Percentiles rank a stretch among this genome's conserved stretches.
phyloP scores from a whole-genome alignment of 2,113 vertebrate species.

The Murina feae region DNA sequence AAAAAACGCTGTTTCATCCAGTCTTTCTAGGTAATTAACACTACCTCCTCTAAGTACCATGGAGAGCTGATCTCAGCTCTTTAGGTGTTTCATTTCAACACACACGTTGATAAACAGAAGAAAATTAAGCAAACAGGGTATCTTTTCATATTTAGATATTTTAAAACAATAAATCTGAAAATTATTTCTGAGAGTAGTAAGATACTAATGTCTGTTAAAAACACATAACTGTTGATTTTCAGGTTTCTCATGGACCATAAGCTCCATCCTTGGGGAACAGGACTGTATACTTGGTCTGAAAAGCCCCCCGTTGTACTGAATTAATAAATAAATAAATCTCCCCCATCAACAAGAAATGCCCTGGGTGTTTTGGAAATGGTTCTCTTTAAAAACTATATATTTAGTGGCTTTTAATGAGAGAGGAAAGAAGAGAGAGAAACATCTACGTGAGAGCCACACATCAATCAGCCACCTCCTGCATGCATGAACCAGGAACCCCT shows the following conservation, averaged over 20 bases:
- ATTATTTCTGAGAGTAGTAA: conserved; percentile 39
- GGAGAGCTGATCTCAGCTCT: neutral
- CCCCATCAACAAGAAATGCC: neutral
- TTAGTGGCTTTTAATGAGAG: no score
- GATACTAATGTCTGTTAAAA: neutral
- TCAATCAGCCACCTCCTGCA: no score
- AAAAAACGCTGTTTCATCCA: neutral
- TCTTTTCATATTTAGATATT: conserved; percentile 18
- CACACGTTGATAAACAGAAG: neutral
- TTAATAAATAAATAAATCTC: neutral
- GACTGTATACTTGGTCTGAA: neutral
- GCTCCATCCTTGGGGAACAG: neutral
- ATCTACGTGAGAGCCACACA: no score
- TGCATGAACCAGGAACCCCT: no score
- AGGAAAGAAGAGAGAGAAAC: no score
- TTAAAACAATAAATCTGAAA: conserved; percentile 35
- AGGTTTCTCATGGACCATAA: neutral
- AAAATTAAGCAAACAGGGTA: neutral
- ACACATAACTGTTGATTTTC: conserved; percentile 13
- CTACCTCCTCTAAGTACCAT: neutral
- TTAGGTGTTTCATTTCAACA: neutral
- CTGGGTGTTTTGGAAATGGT: neutral
- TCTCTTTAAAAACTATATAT: neutral
- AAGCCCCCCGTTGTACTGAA: neutral
- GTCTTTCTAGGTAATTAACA: neutral